Conservation (phyloP, 2,797 vertebrate species). For the Hydrolagus colliei region DNA sequence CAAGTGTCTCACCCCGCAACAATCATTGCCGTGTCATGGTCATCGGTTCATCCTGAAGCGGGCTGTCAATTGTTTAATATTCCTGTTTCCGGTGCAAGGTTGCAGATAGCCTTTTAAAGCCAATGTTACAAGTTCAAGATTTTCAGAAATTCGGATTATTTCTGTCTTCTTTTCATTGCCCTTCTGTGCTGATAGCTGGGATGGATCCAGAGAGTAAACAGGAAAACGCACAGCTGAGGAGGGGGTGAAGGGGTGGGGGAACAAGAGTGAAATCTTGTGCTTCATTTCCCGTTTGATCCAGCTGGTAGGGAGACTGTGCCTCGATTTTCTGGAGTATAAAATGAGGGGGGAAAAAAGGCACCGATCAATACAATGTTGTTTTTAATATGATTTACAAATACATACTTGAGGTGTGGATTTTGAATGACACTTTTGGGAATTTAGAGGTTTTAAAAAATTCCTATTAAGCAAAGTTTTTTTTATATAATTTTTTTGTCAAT, state of each 20-base stretch:
- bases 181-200: conserved; percentile 45
- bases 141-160: conserved; percentile 23
- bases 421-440: not conserved
- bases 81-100: conserved; percentile 14
- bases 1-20: conserved; percentile 28
- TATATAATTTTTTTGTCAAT: conserved; percentile 1
- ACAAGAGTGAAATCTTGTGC: conserved; percentile 55
- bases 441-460: not conserved
- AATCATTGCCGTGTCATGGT: conserved; percentile 26
- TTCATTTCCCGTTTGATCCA: conserved; percentile 61
- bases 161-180: conserved; percentile 38
- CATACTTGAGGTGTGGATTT: not conserved
- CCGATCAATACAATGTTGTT: not conserved
- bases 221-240: conserved; percentile 65
- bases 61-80: conserved; percentile 27
- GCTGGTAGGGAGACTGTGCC: not conserved
- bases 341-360: not conserved
- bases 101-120: not conserved
- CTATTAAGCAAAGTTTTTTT: not conserved
- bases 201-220: conserved; percentile 79
- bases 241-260: conserved; percentile 40
- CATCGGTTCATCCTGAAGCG: not conserved
- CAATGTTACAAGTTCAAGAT: conserved; percentile 35
- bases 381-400: not conserved
- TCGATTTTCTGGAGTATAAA: not conserved